Percentiles rank a stretch among this genome's conserved stretches.
Conservation (phyloP, 2,888 invertebrate genomes). For the Hesperia comma region DNA sequence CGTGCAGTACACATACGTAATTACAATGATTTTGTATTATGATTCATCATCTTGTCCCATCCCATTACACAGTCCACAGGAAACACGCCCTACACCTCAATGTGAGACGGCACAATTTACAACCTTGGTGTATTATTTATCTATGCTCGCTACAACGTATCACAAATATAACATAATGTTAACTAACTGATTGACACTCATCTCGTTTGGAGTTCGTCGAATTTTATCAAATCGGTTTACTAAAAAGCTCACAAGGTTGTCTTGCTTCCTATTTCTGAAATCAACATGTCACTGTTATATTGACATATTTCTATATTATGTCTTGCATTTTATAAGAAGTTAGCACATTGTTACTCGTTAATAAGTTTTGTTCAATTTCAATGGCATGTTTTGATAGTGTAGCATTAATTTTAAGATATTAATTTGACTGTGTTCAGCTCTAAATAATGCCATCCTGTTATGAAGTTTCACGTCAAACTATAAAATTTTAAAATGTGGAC, state of each 20-base stretch:
- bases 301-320: constrained; percentile 28
- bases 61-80: constrained; percentile 31
- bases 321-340: constrained; percentile 42
- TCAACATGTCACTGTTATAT: constrained; percentile 49
- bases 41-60: constrained; percentile 34
- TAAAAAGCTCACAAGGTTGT: constrained; percentile 52
- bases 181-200: constrained; percentile 51
- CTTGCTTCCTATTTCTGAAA: constrained; percentile 53
- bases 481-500: not conserved
- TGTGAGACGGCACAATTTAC: constrained; percentile 22
- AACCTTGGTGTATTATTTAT: constrained; percentile 25
- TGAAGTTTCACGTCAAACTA: not conserved
- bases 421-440: constrained; percentile 9
- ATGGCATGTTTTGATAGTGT: constrained; percentile 27
- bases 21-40: constrained; percentile 2
- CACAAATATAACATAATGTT: constrained; percentile 42
- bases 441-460: constrained; percentile 22
- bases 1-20: constrained; percentile 11
- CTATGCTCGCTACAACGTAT: constrained; percentile 37
- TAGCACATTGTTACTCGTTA: constrained; percentile 55
- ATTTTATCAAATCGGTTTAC: constrained; percentile 52
- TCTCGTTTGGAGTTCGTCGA: constrained; percentile 45
- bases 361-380: constrained; percentile 12
- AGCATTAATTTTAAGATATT: constrained; percentile 32
- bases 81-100: constrained; percentile 35